These are phyloP conservation scores for Dascyllus trimaculatus DNA, from an alignment of 2,113 vertebrate species.

Conservation along the genomic window DNA sequence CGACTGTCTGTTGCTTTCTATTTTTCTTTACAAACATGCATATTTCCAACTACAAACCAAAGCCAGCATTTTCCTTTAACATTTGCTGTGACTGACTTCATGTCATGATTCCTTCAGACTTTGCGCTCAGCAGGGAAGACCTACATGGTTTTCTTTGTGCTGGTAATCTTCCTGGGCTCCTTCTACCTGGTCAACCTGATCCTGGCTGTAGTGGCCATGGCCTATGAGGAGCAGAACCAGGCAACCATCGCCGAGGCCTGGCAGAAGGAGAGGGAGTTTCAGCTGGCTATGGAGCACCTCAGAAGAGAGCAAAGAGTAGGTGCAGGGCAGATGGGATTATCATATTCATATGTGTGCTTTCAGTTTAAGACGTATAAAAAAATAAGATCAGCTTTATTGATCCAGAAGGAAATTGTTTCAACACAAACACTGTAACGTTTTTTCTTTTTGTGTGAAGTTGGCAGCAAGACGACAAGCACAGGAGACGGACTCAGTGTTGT, in stretches of 20 bases:
- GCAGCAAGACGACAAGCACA: constrained; percentile 88
- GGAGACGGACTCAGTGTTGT: constrained; percentile 80
- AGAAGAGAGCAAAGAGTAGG: constrained; percentile 93
- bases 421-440: background rate
- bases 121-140: constrained; percentile 96
- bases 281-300: constrained; percentile 95
- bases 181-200: constrained; percentile 99
- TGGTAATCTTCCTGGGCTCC: constrained; percentile 98
- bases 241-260: constrained; percentile 97
- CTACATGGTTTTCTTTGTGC: constrained; percentile 99
- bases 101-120: constrained; percentile 83
- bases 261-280: constrained; percentile 96
- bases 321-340: background rate
- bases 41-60: background rate
- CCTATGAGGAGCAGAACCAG: constrained; percentile 99
- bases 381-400: background rate
- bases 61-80: background rate
- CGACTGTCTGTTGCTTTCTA: too few relatives aligned
- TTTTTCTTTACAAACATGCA: background rate
- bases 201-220: constrained; percentile 98
- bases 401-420: too few relatives aligned
- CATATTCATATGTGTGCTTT: background rate
- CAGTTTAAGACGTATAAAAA: background rate
- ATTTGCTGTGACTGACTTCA: background rate
- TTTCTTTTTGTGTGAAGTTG: constrained; percentile 71